These are phyloP conservation scores for Theristicus caerulescens DNA, from an alignment of 2,113 vertebrate genomes.

Conservation along the genomic window DNA sequence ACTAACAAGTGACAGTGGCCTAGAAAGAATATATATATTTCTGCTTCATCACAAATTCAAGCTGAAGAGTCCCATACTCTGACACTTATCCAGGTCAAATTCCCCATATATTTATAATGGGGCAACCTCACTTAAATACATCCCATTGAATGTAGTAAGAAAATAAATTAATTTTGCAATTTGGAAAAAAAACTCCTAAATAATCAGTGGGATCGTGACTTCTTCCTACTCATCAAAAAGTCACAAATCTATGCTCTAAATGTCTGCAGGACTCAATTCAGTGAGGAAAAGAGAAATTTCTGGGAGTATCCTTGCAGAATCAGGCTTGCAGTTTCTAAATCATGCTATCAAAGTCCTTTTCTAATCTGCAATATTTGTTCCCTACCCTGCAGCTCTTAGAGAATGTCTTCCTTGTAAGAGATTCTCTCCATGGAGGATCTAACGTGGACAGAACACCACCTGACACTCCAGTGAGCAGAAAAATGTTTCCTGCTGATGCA, in stretches of 20 bases:
- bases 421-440: background rate
- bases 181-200: background rate
- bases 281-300: background rate
- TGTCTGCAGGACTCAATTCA: background rate
- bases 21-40: background rate
- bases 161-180: background rate
- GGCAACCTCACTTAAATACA: background rate
- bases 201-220: background rate
- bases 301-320: background rate
- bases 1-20: background rate
- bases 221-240: background rate
- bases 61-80: background rate
- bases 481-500: background rate
- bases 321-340: background rate
- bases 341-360: background rate
- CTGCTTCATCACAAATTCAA: background rate
- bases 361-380: background rate
- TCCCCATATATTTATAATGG: background rate
- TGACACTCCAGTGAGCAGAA: background rate
- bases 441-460: background rate
- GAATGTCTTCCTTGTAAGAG: background rate
- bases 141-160: background rate
- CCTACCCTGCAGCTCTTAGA: background rate
- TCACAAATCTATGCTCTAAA: background rate
- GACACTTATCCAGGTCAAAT: background rate